phyloP scores from a whole-genome alignment of 2,797 vertebrate genomes.

The Fistularia tabacaria region DNA sequence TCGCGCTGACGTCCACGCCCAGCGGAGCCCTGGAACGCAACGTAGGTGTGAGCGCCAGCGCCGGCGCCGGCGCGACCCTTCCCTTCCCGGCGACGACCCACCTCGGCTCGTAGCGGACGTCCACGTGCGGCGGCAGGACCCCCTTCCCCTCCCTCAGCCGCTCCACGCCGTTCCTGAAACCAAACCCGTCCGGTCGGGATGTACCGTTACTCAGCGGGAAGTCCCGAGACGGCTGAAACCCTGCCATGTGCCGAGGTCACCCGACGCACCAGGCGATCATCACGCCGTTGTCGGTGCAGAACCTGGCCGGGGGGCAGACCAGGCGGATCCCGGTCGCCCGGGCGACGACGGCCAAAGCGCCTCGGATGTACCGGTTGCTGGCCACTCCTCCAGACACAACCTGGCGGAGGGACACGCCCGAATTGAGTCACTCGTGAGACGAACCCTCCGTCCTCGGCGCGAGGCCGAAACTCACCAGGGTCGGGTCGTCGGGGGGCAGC shows the following conservation, averaged over 20 bases:
- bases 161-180: conserved; percentile 91
- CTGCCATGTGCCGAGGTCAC: neutral
- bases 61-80: accelerated
- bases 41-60: neutral
- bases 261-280: conserved; percentile 92
- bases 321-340: conserved; percentile 75
- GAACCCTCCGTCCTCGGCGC: too few species aligned
- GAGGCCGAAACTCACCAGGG: conserved; percentile 85
- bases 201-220: neutral
- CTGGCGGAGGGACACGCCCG: conserved; percentile 52
- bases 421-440: too few species aligned
- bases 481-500: conserved; percentile 67
- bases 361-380: conserved; percentile 87
- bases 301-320: conserved; percentile 83
- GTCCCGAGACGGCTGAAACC: neutral
- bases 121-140: conserved; percentile 72
- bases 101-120: conserved; percentile 86
- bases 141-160: conserved; percentile 81
- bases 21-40: conserved; percentile 80
- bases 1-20: conserved; percentile 83
- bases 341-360: conserved; percentile 74
- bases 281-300: conserved; percentile 94
- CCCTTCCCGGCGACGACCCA: conserved; percentile 52
- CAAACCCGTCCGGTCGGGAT: neutral
- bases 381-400: conserved; percentile 93